Evolutionary conservation across 2,888 invertebrate genomes (phyloP).

Genomic region (Agrypnus murinus): DNA sequence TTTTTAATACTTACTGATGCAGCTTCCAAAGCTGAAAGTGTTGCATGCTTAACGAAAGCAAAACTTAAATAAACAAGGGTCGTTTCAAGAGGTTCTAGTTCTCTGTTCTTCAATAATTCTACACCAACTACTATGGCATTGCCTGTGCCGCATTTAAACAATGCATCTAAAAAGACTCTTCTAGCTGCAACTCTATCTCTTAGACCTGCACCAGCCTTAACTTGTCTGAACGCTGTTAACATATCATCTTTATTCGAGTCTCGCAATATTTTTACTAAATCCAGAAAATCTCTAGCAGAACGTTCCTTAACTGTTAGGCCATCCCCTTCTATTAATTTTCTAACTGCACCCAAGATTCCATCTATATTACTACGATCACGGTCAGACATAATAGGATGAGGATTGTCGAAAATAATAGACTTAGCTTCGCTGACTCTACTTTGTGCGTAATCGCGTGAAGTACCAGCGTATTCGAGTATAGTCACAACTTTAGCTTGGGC

Average conservation of each 20-base stretch:
- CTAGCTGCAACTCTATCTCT: conserved; percentile 76
- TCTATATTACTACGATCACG: conserved; percentile 74
- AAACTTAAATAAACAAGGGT: conserved; percentile 80
- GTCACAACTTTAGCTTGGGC: conserved; percentile 80
- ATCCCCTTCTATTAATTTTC: conserved; percentile 77
- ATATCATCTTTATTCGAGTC: conserved; percentile 81
- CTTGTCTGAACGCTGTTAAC: conserved; percentile 78
- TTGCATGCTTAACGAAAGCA: conserved; percentile 79
- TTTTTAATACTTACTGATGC: conserved; percentile 72
- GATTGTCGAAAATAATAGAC: conserved; percentile 83
- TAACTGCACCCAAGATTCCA: conserved; percentile 75
- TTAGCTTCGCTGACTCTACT: conserved; percentile 64
- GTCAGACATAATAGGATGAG: conserved; percentile 74
- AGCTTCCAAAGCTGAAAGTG: conserved; percentile 77
- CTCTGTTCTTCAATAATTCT: conserved; percentile 79
- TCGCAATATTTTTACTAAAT: conserved; percentile 80
- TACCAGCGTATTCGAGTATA: conserved; percentile 76
- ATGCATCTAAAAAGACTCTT: conserved; percentile 86
- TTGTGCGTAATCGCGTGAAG: conserved; percentile 67
- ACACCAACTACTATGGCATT: conserved; percentile 82
- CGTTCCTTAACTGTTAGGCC: conserved; percentile 76
- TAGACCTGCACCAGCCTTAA: conserved; percentile 74
- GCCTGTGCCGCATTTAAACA: conserved; percentile 86
- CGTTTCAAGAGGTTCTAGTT: conserved; percentile 75
- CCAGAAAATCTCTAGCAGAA: conserved; percentile 80